Evolutionary conservation across 1,140 invertebrate species (phyloP), one percentile per base, ranked within the genome.

Genomic region (Hermatobates lingyangjiaoensis): DNA sequence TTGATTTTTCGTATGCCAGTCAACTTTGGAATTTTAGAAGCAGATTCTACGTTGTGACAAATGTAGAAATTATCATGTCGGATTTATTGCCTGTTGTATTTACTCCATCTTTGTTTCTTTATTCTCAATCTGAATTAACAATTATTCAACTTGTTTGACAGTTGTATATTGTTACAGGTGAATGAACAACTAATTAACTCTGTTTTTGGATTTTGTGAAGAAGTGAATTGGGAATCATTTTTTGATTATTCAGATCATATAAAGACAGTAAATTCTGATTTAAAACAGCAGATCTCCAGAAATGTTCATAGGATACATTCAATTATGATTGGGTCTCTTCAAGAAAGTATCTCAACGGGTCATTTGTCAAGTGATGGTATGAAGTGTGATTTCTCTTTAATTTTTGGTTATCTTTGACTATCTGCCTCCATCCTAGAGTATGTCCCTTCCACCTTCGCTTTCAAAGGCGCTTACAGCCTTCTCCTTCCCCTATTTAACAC

Each of bases 171-270:
- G 1, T 54, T 54, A 24, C 26, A 57, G 56, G 50, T 74, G 14
- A 71, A 77, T 55, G 68, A 76, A 28, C 73, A 76, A 61, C 62
- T 78, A 2, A 59, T 79, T 26, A 67, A 71, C 49, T 75, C 75
- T 14, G 76, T 71, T 62, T 79, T 77, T 61, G 71, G 72, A 21
- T 63, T 77, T n/a, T 56, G 53, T 40, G 56, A 56, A 25, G 57
- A 58, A 46, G 44, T 55, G 24, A 27, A 26, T 27, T 30, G 57
- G 39, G 59, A 61, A 3, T 64, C 69, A 51, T 60, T 69, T 12
- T 61, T 65, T 51, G 71, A 74, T 59, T 73, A 74, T 59, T 56
- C 71, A 39, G 70, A 73, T 50, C 64, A 64, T 28, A 66, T 73
- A 23, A 59, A 66, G 54, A 63, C 69, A 15, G 61, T 68, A 7